Percentiles rank a stretch among this genome's conserved stretches.
These are phyloP conservation scores for Calameuta filiformis DNA, from an alignment of 2,888 invertebrate species.

Conservation along the genomic window DNA sequence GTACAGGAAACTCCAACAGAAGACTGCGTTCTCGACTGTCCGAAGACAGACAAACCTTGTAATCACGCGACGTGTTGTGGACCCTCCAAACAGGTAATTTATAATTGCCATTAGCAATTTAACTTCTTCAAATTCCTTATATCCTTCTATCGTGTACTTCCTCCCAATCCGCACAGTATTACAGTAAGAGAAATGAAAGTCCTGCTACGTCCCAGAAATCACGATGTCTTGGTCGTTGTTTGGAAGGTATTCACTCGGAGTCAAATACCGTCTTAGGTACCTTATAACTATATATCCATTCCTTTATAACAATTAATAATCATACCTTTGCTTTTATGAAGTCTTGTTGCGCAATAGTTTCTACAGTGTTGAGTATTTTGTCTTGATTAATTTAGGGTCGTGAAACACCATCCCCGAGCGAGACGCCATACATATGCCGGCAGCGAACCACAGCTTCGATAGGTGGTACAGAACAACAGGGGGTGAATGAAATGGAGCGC, in stretches of 20 bases:
- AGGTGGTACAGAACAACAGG: conserved; percentile 54
- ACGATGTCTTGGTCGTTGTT: conserved; percentile 51
- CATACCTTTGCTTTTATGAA: neutral
- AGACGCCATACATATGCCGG: conserved; percentile 84
- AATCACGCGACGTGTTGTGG: conserved; percentile 91
- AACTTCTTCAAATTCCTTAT: conserved; percentile 12
- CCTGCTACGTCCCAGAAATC: conserved; percentile 36
- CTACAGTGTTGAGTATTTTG: neutral
- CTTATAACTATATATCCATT: neutral
- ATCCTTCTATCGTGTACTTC: conserved; percentile 12
- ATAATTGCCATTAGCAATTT: conserved; percentile 6
- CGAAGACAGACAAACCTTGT: conserved; percentile 84
- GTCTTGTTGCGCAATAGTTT: neutral
- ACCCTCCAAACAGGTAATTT: conserved; percentile 79
- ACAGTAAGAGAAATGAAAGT: conserved; percentile 42
- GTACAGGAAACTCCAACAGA: conserved; percentile 68
- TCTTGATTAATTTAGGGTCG: conserved; percentile 66
- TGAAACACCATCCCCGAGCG: conserved; percentile 80
- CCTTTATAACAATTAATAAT: neutral
- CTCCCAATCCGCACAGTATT: conserved; percentile 36
- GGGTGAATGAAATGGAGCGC: conserved; percentile 64
- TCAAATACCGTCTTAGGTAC: conserved; percentile 50
- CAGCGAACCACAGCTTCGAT: conserved; percentile 71
- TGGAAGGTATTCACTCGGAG: conserved; percentile 52
- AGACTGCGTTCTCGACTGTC: conserved; percentile 88